Percentiles rank a stretch among this genome's conserved stretches.
These are phyloP conservation scores for Drosophila phalerata DNA, from an alignment of 2,888 invertebrate species.

Conservation along the genomic window DNA sequence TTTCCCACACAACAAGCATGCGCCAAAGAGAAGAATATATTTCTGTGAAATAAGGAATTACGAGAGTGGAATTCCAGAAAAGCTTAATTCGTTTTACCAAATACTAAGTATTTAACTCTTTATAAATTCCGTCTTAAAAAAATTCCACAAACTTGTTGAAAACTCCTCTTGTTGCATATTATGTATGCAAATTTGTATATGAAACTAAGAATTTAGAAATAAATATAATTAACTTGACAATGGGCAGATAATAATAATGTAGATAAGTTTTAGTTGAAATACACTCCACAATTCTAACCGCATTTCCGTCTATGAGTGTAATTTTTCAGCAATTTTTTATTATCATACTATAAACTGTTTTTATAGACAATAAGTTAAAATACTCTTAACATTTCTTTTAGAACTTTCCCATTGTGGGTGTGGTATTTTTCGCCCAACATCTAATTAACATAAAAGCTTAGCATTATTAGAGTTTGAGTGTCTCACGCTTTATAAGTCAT, in stretches of 20 bases:
- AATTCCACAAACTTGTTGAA: too few species aligned
- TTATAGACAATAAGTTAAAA: not conserved
- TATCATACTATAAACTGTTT: slow-evolving; percentile 3
- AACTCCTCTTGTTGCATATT: too few species aligned
- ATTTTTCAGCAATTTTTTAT: slow-evolving; percentile 2
- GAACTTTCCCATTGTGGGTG: not conserved
- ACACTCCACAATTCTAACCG: not conserved
- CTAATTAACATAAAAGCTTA: slow-evolving; percentile 28
- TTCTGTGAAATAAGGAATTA: not conserved
- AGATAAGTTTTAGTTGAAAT: not conserved
- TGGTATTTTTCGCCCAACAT: slow-evolving; percentile 1
- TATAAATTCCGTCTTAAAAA: too few species aligned
- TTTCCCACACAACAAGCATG: not conserved
- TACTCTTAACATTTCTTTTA: not conserved
- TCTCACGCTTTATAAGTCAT: slow-evolving; percentile 21
- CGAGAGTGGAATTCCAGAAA: not conserved
- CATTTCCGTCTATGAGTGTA: not conserved
- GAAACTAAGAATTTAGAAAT: too few species aligned
- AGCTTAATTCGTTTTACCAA: not conserved
- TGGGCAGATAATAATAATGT: too few species aligned
- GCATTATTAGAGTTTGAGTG: not conserved
- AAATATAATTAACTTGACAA: too few species aligned
- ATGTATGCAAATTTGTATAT: too few species aligned
- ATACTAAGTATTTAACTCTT: not conserved
- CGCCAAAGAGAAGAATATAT: slow-evolving; percentile 1